Evolutionary conservation across 2,113 vertebrate species (phyloP).

Genomic region (Arothron firmamentum): DNA sequence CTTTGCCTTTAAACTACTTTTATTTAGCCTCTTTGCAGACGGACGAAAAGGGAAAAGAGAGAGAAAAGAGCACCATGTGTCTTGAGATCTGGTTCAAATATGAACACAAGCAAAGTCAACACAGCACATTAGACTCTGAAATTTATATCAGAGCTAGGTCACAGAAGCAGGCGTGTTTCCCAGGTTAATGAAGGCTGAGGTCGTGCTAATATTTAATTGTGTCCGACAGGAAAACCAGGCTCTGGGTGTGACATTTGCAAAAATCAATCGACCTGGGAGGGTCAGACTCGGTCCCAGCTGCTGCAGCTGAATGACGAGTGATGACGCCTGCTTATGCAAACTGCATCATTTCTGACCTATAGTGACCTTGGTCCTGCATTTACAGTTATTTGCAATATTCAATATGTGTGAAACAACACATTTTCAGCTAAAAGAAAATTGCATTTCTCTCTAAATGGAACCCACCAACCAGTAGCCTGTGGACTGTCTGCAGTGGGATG

Average conservation of each 20-base stretch:
- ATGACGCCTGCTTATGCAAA: slow-evolving; percentile 38
- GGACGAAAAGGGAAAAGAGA: no score
- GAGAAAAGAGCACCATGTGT: slow-evolving; percentile 26
- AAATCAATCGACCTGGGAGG: slow-evolving; percentile 56
- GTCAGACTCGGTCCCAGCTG: slow-evolving; percentile 31
- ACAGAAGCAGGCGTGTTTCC: slow-evolving; percentile 27
- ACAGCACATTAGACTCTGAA: slow-evolving; percentile 25
- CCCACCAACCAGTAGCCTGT: neutral
- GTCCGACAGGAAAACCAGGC: slow-evolving; percentile 34
- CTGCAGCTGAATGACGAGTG: slow-evolving; percentile 18
- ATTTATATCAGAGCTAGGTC: slow-evolving; percentile 37
- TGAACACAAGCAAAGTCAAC: slow-evolving; percentile 41
- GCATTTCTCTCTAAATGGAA: slow-evolving; percentile 22
- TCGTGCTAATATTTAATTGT: slow-evolving; percentile 48
- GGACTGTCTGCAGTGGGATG: neutral
- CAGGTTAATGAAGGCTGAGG: slow-evolving; percentile 43
- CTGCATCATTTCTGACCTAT: slow-evolving; percentile 12
- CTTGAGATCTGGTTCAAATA: slow-evolving; percentile 28
- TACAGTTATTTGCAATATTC: neutral
- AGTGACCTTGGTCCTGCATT: neutral
- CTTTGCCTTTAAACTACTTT: neutral
- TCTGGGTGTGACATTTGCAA: slow-evolving; percentile 58
- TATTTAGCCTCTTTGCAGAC: neutral
- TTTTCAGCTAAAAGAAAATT: slow-evolving; percentile 1
- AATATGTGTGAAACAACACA: no score